Evolutionary conservation across 1,140 invertebrate species (phyloP).

Genomic region (Trissolcus basalis): DNA sequence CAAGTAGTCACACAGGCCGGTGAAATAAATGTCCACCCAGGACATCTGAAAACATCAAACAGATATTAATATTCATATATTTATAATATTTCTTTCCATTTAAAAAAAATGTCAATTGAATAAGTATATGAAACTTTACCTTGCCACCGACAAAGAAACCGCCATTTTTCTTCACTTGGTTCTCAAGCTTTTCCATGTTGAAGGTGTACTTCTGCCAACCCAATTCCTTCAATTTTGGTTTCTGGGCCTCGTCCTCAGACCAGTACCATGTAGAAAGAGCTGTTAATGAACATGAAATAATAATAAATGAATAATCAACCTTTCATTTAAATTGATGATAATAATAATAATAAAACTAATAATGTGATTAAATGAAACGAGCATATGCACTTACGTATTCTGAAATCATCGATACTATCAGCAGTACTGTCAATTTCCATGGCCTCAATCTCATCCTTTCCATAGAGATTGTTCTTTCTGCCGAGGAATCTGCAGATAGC

Average conservation of each 20-base stretch:
- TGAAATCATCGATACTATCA: slow-evolving; percentile 63
- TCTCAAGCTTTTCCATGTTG: slow-evolving; percentile 73
- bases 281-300: too few relatives aligned
- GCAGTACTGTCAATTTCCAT: slow-evolving; percentile 60
- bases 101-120: too few relatives aligned
- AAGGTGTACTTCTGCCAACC: slow-evolving; percentile 63
- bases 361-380: slow-evolving; percentile 1
- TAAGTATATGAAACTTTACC: slow-evolving; percentile 65
- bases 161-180: slow-evolving; percentile 71
- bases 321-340: neutral
- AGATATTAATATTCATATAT: too few relatives aligned
- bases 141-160: slow-evolving; percentile 75
- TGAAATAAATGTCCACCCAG: slow-evolving; percentile 71
- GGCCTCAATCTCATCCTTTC: slow-evolving; percentile 58
- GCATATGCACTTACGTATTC: slow-evolving; percentile 59
- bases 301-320: too few relatives aligned
- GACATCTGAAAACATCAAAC: slow-evolving; percentile 69
- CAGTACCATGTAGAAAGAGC: slow-evolving; percentile 53
- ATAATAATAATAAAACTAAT: too few relatives aligned
- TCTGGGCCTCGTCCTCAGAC: slow-evolving; percentile 56
- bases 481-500: slow-evolving; percentile 66
- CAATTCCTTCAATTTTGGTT: slow-evolving; percentile 61
- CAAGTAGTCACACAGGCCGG: slow-evolving; percentile 63
- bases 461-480: slow-evolving; percentile 62
- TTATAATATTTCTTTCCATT: too few relatives aligned